Conservation (phyloP, 2,113 vertebrate genomes). For the Phasianus colchicus region DNA sequence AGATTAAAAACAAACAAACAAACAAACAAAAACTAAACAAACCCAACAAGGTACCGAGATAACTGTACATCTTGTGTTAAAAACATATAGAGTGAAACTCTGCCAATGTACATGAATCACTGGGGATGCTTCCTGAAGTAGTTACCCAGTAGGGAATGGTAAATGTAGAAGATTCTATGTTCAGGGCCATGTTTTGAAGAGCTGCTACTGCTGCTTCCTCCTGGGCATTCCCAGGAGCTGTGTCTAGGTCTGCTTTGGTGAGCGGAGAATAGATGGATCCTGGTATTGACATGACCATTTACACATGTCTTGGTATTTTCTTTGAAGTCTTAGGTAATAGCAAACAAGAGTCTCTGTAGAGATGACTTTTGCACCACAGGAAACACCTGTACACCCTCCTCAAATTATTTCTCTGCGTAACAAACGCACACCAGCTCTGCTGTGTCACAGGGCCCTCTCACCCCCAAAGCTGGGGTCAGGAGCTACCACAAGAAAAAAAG, state of each 20-base stretch:
- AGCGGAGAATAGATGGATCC: background rate
- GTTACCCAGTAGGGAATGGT: background rate
- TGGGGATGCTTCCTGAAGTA: background rate
- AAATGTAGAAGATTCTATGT: background rate
- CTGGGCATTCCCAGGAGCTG: background rate
- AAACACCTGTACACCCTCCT: slow-evolving; percentile 59
- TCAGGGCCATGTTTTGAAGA: background rate
- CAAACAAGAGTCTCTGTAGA: slow-evolving; percentile 33
- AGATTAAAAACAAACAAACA: background rate
- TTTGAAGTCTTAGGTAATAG: slow-evolving; percentile 57
- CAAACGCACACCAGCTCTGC: slow-evolving; percentile 18
- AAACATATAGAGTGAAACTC: background rate
- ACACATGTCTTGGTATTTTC: slow-evolving; percentile 40
- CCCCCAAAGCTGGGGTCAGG: background rate
- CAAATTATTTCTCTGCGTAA: slow-evolving; percentile 17
- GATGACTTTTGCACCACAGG: slow-evolving; percentile 60
- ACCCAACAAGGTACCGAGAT: background rate
- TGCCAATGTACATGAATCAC: background rate
- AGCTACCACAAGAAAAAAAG: background rate
- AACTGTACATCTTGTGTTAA: background rate
- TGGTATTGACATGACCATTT: slow-evolving; percentile 12
- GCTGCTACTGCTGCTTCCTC: background rate
- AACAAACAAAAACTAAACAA: no score
- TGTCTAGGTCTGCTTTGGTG: background rate
- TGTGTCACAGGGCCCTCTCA: slow-evolving; percentile 2